phyloP scores from a whole-genome alignment of 2,113 vertebrate genomes.

The Podilymbus podiceps region DNA sequence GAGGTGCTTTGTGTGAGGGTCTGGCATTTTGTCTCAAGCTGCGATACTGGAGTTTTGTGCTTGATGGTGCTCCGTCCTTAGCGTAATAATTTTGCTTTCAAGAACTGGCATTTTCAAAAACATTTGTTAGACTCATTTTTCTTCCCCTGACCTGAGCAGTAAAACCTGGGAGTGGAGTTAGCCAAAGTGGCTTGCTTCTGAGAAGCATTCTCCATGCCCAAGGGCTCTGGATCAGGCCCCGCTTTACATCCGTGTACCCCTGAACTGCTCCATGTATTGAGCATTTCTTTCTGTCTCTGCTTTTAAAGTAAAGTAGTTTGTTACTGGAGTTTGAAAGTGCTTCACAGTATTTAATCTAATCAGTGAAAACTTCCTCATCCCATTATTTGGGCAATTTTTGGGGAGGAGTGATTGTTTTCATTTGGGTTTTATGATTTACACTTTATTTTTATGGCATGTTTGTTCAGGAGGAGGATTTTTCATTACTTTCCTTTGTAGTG shows the following conservation, averaged over 20 bases:
- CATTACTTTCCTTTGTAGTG: conserved; percentile 71
- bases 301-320: conserved; percentile 36
- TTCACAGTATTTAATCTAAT: conserved; percentile 65
- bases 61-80: neutral
- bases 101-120: neutral
- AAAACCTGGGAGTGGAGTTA: neutral
- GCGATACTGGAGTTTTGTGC: neutral
- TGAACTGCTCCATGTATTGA: neutral
- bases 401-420: conserved; percentile 65
- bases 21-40: neutral
- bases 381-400: conserved; percentile 65
- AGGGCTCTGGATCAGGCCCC: conserved; percentile 3
- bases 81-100: neutral
- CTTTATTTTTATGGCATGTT: conserved; percentile 48
- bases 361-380: conserved; percentile 63
- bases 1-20: neutral
- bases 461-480: conserved; percentile 73
- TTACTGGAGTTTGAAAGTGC: conserved; percentile 63
- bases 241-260: neutral
- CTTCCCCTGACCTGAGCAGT: neutral
- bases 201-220: neutral
- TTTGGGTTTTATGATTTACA: conserved; percentile 57
- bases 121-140: conserved; percentile 50
- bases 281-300: conserved; percentile 40
- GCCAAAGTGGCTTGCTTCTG: neutral